A percentile compares a stretch with the other conserved stretches of the same genome.
These are phyloP conservation scores for Drosophila cognata DNA, from an alignment of 2,888 invertebrate genomes.

Conservation along the genomic window DNA sequence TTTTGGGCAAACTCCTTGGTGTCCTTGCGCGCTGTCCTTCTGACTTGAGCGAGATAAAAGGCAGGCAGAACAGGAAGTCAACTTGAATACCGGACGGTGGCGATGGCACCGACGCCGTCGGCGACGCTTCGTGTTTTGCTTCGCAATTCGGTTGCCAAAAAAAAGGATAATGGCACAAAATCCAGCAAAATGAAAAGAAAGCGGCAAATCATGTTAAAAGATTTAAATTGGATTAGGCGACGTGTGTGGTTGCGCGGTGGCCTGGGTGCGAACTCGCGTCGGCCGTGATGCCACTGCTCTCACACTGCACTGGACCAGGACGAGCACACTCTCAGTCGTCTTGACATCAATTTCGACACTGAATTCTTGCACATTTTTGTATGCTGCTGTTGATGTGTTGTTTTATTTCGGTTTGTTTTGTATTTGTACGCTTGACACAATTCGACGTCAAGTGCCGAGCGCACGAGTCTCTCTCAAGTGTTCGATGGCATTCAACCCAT, in stretches of 20 bases:
- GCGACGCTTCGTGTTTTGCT: conserved; percentile 50
- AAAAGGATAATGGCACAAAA: conserved; percentile 79
- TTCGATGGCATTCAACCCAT: conserved; percentile 73
- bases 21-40: conserved; percentile 59
- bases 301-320: conserved; percentile 17
- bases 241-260: conserved; percentile 44
- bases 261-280: conserved; percentile 53
- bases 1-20: conserved; percentile 67
- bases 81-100: conserved; percentile 56
- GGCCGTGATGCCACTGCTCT: conserved; percentile 46
- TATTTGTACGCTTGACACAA: conserved; percentile 76
- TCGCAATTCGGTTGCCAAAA: conserved; percentile 60
- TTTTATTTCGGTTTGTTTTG: conserved; percentile 51
- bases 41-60: conserved; percentile 66
- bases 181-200: conserved; percentile 81
- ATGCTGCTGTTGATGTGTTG: conserved; percentile 24
- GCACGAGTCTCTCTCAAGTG: conserved; percentile 60
- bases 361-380: conserved; percentile 54
- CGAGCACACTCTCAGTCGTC: conserved; percentile 53
- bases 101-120: conserved; percentile 12
- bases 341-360: conserved; percentile 78
- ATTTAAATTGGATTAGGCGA: conserved; percentile 81
- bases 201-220: conserved; percentile 82
- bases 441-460: conserved; percentile 64
- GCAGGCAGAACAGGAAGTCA: conserved; percentile 74